Percentiles rank a stretch among this genome's conserved stretches.
Evolutionary conservation across 2,797 vertebrate genomes (phyloP).

Genomic region (Cryptoblepharus egeriae): DNA sequence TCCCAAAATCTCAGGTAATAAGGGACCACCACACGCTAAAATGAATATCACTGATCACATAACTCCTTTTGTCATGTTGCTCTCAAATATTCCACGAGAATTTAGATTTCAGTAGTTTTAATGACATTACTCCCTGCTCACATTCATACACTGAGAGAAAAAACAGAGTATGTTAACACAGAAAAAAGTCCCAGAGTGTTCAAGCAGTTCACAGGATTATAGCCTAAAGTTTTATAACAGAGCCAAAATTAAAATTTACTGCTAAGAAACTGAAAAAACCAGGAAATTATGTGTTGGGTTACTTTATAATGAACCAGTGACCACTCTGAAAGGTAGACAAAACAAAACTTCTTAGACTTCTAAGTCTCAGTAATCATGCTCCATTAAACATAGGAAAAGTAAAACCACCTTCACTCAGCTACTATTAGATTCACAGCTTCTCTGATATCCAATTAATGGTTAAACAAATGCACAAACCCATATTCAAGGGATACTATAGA

Average conservation of each 20-base stretch:
- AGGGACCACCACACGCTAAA: not conserved
- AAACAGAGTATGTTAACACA: no score
- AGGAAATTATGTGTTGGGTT: constrained; percentile 65
- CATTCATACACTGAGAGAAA: constrained; percentile 47
- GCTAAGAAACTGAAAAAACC: constrained; percentile 55
- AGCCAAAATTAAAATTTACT: constrained; percentile 61
- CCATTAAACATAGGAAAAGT: constrained; percentile 70
- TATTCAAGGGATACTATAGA: not conserved
- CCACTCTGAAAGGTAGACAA: constrained; percentile 61
- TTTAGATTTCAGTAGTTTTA: constrained; percentile 46
- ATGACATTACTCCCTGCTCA: constrained; percentile 51
- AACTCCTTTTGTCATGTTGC: not conserved
- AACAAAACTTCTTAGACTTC: constrained; percentile 62
- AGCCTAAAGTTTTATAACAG: constrained; percentile 55
- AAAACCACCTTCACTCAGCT: constrained; percentile 59
- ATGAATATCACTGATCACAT: not conserved
- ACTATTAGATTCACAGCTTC: constrained; percentile 53
- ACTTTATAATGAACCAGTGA: constrained; percentile 57
- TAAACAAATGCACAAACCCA: constrained; percentile 15
- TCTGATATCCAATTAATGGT: constrained; percentile 53
- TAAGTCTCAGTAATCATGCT: constrained; percentile 66
- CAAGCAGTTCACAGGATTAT: no score
- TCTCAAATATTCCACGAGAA: constrained; percentile 29
- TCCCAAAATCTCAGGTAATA: no score
- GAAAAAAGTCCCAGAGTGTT: no score